phyloP scores from a whole-genome alignment of 2,888 invertebrate genomes.

The Sclerodermus sp. region DNA sequence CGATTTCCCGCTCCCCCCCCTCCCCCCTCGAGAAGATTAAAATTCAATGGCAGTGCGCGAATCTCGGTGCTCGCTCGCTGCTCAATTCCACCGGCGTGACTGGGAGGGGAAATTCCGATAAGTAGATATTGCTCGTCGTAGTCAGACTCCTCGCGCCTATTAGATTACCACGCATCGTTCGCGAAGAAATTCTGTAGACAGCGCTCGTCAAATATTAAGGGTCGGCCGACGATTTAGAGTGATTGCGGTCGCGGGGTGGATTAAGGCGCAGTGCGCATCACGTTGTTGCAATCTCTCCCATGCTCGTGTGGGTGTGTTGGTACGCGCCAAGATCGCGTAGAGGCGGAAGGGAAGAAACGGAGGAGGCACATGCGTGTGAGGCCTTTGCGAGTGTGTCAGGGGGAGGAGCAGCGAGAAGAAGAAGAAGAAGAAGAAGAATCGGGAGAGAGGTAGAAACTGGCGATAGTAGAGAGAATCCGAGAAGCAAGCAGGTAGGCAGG shows the following conservation, averaged over 20 bases:
- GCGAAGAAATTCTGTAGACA: constrained; percentile 5
- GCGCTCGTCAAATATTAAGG: constrained; percentile 45
- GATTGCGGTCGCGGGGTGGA: constrained; percentile 34
- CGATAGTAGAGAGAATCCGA: background rate
- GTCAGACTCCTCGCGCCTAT: too few species aligned
- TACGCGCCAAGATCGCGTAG: too few species aligned
- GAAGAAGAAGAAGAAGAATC: too few species aligned
- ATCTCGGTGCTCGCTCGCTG: too few species aligned
- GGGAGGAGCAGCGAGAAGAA: too few species aligned
- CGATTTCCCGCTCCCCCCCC: background rate
- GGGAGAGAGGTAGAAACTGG: background rate
- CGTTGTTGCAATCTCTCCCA: too few species aligned
- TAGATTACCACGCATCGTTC: background rate
- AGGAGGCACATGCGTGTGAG: background rate
- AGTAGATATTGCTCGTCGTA: too few species aligned
- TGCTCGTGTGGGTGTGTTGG: too few species aligned
- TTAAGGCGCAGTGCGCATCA: constrained; percentile 9
- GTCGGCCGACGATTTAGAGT: constrained; percentile 42
- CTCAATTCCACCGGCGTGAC: too few species aligned
- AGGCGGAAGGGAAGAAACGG: background rate
- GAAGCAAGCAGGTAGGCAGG: too few species aligned
- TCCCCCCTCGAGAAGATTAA: background rate
- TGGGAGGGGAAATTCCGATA: too few species aligned
- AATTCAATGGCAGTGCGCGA: background rate
- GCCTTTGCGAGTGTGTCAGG: background rate